Evolutionary conservation across 2,797 vertebrate species (phyloP).

Genomic region (Holocentrus rufus): DNA sequence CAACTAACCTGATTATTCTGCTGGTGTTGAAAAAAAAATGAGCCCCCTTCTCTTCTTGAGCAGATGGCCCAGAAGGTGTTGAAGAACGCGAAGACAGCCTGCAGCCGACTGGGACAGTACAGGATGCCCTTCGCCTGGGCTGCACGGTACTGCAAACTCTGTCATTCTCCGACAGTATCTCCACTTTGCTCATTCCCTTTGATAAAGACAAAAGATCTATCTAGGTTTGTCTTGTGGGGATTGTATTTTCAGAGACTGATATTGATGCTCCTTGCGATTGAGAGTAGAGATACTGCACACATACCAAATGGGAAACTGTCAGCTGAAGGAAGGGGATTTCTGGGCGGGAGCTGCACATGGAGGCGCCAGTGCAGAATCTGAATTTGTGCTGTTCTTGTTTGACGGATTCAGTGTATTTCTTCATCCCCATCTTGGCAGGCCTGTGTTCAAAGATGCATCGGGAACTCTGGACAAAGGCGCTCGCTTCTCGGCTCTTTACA

Average conservation of each 20-base stretch:
- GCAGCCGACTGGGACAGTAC: conserved; percentile 93
- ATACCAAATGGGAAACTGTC: conserved; percentile 25
- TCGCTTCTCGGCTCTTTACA: conserved; percentile 93
- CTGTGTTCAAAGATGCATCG: conserved; percentile 92
- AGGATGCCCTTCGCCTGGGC: conserved; percentile 99
- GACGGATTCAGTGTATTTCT: not conserved
- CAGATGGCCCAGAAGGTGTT: conserved; percentile 96
- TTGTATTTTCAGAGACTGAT: too few relatives aligned
- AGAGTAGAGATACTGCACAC: conserved; percentile 1
- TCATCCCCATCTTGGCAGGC: conserved; percentile 74
- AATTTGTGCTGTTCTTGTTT: not conserved
- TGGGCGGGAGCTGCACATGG: conserved; percentile 2
- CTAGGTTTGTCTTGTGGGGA: too few relatives aligned
- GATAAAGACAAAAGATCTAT: not conserved
- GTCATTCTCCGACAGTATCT: not conserved
- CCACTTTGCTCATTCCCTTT: not conserved
- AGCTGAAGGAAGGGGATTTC: conserved; percentile 7
- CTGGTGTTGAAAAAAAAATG: not conserved
- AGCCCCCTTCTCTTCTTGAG: conserved; percentile 18
- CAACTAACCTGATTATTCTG: not conserved
- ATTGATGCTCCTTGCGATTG: not conserved
- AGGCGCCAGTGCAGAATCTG: conserved; percentile 14
- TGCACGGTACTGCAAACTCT: conserved; percentile 84
- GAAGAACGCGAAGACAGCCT: conserved; percentile 95
- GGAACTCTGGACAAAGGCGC: conserved; percentile 92